Evolutionary conservation across 1,140 invertebrate genomes (phyloP).

Genomic region (Diorhabda carinulata): DNA sequence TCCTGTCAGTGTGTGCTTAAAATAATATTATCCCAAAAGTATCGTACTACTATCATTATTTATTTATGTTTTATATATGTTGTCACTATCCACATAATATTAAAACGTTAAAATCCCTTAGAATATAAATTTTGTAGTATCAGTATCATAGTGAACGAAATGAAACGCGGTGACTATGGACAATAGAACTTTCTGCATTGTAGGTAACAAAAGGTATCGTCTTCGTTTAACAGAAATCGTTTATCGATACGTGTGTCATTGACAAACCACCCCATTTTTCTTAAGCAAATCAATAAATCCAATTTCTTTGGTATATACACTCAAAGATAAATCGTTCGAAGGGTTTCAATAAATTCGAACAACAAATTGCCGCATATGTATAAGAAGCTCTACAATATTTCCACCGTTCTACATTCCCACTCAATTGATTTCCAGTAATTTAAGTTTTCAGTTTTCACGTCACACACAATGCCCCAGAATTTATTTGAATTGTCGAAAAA

Average conservation of each 20-base stretch:
- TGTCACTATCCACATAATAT: no score
- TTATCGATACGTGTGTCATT: neutral
- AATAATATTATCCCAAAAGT: no score
- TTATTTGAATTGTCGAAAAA: constrained; percentile 5
- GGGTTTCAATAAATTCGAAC: constrained; percentile 5
- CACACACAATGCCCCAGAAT: constrained; percentile 9
- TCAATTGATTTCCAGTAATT: constrained; percentile 15
- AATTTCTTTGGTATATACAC: neutral
- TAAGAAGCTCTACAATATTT: constrained; percentile 12
- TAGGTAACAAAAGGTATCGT: no score
- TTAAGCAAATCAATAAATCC: neutral
- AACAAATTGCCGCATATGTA: constrained; percentile 11
- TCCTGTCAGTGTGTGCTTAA: no score
- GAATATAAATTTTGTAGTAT: no score
- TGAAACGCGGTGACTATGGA: no score
- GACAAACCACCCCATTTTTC: neutral
- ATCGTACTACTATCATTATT: no score
- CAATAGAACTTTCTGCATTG: no score
- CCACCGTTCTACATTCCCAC: constrained; percentile 4
- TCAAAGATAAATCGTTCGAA: constrained; percentile 4
- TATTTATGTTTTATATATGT: no score
- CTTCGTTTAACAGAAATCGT: no score
- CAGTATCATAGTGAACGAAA: no score
- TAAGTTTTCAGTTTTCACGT: constrained; percentile 14
- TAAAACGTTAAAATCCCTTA: no score